These are phyloP conservation scores for Prosopocoilus inquinatus DNA, from an alignment of 2,888 invertebrate genomes.

Conservation along the genomic window DNA sequence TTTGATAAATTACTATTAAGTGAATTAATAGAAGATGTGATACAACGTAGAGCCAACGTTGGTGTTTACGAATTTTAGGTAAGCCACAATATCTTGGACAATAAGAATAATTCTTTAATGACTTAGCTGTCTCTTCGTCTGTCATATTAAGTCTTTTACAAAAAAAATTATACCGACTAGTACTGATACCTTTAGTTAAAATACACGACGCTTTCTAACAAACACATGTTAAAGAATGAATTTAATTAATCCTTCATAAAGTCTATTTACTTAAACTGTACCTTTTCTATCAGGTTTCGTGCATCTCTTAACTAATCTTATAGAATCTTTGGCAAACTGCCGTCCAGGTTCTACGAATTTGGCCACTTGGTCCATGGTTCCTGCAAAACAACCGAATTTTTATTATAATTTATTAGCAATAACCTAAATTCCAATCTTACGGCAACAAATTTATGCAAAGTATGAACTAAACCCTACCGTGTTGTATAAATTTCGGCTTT, in stretches of 20 bases:
- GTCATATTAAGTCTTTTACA: no score
- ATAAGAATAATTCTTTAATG: no score
- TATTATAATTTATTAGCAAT: background rate
- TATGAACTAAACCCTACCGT: no score
- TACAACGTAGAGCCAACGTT: no score
- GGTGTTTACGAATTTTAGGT: no score
- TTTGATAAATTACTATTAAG: no score
- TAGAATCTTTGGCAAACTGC: constrained; percentile 97
- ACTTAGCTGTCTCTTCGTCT: no score
- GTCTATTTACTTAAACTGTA: constrained; percentile 42
- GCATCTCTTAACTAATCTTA: constrained; percentile 97
- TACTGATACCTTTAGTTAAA: background rate
- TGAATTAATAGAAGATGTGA: no score
- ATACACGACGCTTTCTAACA: background rate
- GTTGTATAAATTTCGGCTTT: background rate
- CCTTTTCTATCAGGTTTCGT: constrained; percentile 99
- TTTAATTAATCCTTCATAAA: background rate
- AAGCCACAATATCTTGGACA: no score
- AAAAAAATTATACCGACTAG: no score
- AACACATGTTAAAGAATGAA: background rate
- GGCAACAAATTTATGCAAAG: background rate
- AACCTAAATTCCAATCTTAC: background rate
- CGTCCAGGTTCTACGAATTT: constrained; percentile 93
- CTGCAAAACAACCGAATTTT: constrained; percentile 21
- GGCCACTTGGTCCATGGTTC: constrained; percentile 92